phyloP scores from a whole-genome alignment of 2,888 invertebrate genomes.

The Diplazon laetatorius region DNA sequence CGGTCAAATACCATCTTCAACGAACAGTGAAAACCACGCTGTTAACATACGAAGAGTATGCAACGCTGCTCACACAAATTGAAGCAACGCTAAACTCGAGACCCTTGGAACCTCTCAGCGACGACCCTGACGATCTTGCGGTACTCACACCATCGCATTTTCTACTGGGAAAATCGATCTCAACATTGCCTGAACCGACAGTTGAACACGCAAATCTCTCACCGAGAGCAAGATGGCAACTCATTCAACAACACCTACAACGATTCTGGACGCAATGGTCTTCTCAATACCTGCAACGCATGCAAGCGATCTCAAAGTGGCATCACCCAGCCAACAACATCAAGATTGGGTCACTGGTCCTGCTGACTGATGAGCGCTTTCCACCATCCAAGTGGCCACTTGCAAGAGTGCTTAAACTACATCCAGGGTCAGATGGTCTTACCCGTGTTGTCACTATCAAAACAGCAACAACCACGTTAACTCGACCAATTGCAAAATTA shows the following conservation, averaged over 20 bases:
- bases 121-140: too few relatives aligned
- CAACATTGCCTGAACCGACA: neutral
- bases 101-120: too few relatives aligned
- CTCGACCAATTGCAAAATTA: slow-evolving; percentile 63
- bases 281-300: slow-evolving; percentile 25
- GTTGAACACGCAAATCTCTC: neutral
- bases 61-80: too few relatives aligned
- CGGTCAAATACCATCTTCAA: too few relatives aligned
- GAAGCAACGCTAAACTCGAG: too few relatives aligned
- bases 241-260: slow-evolving; percentile 30
- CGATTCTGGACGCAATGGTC: slow-evolving; percentile 55
- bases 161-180: neutral
- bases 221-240: slow-evolving; percentile 17
- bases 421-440: slow-evolving; percentile 66
- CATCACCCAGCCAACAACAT: slow-evolving; percentile 12
- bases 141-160: too few relatives aligned
- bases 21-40: too few relatives aligned
- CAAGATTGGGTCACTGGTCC: slow-evolving; percentile 38
- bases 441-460: slow-evolving; percentile 64
- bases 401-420: slow-evolving; percentile 58
- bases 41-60: too few relatives aligned
- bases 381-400: slow-evolving; percentile 66
- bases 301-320: slow-evolving; percentile 49
- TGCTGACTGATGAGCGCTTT: slow-evolving; percentile 61
- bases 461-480: slow-evolving; percentile 59